phyloP scores from a whole-genome alignment of 2,113 vertebrate genomes.

The Pseudonaja textilis region DNA sequence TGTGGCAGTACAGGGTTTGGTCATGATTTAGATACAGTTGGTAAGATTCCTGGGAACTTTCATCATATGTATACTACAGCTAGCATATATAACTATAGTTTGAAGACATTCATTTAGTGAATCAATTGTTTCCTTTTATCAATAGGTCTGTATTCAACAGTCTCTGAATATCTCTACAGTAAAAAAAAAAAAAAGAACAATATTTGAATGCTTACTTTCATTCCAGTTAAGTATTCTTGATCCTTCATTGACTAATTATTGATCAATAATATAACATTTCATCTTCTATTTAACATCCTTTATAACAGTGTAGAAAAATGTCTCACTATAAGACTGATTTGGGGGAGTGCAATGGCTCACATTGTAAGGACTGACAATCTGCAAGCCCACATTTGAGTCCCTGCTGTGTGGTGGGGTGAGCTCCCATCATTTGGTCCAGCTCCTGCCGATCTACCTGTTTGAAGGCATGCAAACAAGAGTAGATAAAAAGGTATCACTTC shows the following conservation, averaged over 20 bases:
- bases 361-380: neutral
- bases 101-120: neutral
- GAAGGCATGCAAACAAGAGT: neutral
- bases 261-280: neutral
- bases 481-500: neutral
- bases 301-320: neutral
- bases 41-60: neutral
- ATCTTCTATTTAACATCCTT: neutral
- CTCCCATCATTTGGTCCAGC: neutral
- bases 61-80: neutral
- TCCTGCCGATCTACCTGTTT: neutral
- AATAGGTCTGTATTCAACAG: neutral
- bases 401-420: neutral
- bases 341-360: neutral
- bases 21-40: neutral
- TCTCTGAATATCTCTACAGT: neutral
- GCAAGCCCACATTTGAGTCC: neutral
- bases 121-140: neutral
- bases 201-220: neutral
- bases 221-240: neutral
- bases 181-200: neutral
- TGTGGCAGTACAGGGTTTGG: neutral
- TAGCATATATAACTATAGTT: neutral
- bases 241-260: neutral
- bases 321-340: neutral